Base-by-base conservation (phyloP, 2,113 vertebrate genomes). In the Gulo gulo region DNA sequence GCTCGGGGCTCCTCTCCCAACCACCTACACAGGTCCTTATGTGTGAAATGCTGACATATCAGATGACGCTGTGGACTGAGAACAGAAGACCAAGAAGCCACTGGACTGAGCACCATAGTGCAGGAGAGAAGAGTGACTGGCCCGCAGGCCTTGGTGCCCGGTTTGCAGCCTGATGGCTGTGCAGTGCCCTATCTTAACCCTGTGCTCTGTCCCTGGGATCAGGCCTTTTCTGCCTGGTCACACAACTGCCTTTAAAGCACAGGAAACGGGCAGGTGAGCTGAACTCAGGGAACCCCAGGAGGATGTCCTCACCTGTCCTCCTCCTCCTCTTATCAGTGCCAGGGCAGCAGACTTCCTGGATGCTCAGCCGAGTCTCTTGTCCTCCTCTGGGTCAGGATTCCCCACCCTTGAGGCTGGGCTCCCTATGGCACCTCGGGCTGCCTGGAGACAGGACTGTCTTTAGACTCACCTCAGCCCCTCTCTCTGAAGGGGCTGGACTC, bases 211-310 rank as follows among this genome's bases (percentile, higher is more conserved):
- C 52, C 52, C 69, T 90, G 50, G 11, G 12, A 9, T 50, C 24
- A 50, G 34, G 87, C 90, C 39, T 95, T 81, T 95, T 82, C 76
- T 71, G 20, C 16, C 50, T 84, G 26, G 65, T 50, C 42, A 29
- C 29, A 59, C 16, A 81, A 65, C 71, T 91, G 55, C 55, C 69
- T 57, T 94, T 31, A 65, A 73, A 52, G 39, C 50, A 84, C 7
- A 18, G 42, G 39, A 94, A 31, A 23, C 86, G 67, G 67, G 26
- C 78, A 55, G 65, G 83, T 57, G 1, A 0, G 0, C 0, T 1
- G 26, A 36, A 16, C 15, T 6, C 2, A 16, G 0, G 0, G 5
- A 45, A 36, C 9, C n/a, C 18, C 31, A 42, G 45, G 14, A 67
- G 39, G 39, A 16, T 29, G 7, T 71, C 45, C 63, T 34, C 57